Evolutionary conservation across 2,888 invertebrate genomes (phyloP).

Genomic region (Drosophila antonietae): DNA sequence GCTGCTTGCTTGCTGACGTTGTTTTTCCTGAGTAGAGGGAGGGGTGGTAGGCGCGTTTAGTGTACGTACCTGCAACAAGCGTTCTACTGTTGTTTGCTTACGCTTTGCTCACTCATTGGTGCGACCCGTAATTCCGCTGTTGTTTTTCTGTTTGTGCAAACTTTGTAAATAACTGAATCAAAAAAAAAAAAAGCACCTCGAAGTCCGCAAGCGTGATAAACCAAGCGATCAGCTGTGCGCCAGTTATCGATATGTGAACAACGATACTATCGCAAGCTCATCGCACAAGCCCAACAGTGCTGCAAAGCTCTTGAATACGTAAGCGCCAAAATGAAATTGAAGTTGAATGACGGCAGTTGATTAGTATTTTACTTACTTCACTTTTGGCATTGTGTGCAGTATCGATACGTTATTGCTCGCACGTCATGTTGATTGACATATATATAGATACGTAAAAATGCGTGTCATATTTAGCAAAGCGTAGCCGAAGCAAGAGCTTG

Average conservation of each 20-base stretch:
- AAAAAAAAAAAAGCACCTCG: constrained; percentile 48
- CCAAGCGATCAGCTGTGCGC: constrained; percentile 45
- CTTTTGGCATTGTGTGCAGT: not conserved
- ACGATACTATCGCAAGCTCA: constrained; percentile 31
- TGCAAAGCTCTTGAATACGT: constrained; percentile 6
- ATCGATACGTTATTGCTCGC: constrained; percentile 11
- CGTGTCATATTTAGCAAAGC: constrained; percentile 16
- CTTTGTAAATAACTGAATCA: constrained; percentile 62
- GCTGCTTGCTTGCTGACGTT: constrained; percentile 12
- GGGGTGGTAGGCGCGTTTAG: not conserved
- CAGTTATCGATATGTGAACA: constrained; percentile 36
- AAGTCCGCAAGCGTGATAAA: constrained; percentile 55
- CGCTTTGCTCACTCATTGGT: constrained; percentile 58
- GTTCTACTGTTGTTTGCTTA: constrained; percentile 36
- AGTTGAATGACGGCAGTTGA: not conserved
- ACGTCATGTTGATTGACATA: not conserved
- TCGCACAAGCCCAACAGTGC: constrained; percentile 19
- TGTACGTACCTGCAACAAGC: constrained; percentile 50
- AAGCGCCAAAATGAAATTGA: constrained; percentile 30
- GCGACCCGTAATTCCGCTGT: constrained; percentile 45
- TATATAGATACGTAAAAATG: not conserved
- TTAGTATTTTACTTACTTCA: not conserved
- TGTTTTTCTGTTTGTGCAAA: constrained; percentile 43
- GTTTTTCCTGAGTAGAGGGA: not conserved
- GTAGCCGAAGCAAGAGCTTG: not conserved